phyloP scores from a whole-genome alignment of 1,140 invertebrate species.

The Archivesica marissinica region DNA sequence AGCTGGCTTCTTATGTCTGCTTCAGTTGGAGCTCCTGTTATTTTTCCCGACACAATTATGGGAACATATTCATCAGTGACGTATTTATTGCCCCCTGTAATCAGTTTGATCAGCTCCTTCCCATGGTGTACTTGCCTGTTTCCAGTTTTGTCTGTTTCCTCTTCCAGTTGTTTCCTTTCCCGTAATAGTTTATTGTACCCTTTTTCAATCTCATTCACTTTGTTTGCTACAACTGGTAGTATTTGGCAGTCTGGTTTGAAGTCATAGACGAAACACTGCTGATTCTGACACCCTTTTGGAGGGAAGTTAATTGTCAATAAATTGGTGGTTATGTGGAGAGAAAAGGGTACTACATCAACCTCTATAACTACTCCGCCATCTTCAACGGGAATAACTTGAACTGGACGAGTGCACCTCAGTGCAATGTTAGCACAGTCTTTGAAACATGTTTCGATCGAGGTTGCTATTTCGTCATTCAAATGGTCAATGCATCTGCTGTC shows the following conservation, averaged over 20 bases:
- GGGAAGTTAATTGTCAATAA: not conserved
- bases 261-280: not conserved
- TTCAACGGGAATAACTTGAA: conserved; percentile 1
- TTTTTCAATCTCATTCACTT: not conserved
- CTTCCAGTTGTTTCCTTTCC: not conserved
- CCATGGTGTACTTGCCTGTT: not conserved
- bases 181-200: not conserved
- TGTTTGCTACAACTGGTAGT: not conserved
- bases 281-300: not conserved
- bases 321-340: not conserved
- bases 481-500: not conserved
- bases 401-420: not conserved
- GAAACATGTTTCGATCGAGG: not conserved
- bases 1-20: not conserved
- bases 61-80: conserved; percentile 25
- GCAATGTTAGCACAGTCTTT: not conserved
- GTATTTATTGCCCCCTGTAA: not conserved
- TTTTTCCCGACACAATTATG: not conserved
- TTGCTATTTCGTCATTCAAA: not conserved
- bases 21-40: not conserved
- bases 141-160: not conserved
- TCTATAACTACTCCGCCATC: not conserved
- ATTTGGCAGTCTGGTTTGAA: not conserved
- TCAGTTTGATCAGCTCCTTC: not conserved
- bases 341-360: conserved; percentile 24